A percentile compares a stretch with the other conserved stretches of the same genome.
Evolutionary conservation across 1,140 invertebrate species (phyloP).

Genomic region (Cotesia glomerata): DNA sequence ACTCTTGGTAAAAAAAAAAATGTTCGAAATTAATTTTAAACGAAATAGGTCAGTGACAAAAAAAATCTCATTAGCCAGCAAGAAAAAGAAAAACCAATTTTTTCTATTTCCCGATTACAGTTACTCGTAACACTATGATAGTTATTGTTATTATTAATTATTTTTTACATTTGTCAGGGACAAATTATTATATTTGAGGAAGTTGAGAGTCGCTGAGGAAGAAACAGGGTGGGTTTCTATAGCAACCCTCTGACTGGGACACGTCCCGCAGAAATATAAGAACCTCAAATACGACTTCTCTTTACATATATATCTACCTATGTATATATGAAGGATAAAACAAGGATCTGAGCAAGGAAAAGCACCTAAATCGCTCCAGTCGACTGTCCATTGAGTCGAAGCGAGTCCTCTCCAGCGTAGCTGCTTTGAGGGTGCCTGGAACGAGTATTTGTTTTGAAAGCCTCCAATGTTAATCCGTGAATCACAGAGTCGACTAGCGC

Average conservation of each 20-base stretch:
- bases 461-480: conserved; percentile 8
- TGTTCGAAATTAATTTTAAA: too few relatives aligned
- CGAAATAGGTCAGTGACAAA: too few relatives aligned
- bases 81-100: too few relatives aligned
- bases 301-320: too few relatives aligned
- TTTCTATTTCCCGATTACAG: too few relatives aligned
- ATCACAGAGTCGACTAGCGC: not conserved
- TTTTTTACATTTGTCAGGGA: not conserved
- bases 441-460: conserved; percentile 7
- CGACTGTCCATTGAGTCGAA: not conserved
- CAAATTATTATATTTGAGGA: not conserved
- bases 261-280: conserved; percentile 35
- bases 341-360: not conserved
- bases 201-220: conserved; percentile 37
- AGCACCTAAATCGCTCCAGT: conserved; percentile 6
- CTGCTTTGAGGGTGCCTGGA: too few relatives aligned
- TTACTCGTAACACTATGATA: too few relatives aligned
- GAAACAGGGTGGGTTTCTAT: conserved; percentile 38
- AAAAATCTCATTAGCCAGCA: too few relatives aligned
- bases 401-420: too few relatives aligned
- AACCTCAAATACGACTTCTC: not conserved
- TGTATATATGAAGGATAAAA: too few relatives aligned
- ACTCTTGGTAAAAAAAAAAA: too few relatives aligned
- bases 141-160: too few relatives aligned
- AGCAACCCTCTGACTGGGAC: conserved; percentile 43